Percentiles rank a stretch among this genome's conserved stretches.
Evolutionary conservation across 2,888 invertebrate species (phyloP).

Genomic region (Trissolcus brochymenae): DNA sequence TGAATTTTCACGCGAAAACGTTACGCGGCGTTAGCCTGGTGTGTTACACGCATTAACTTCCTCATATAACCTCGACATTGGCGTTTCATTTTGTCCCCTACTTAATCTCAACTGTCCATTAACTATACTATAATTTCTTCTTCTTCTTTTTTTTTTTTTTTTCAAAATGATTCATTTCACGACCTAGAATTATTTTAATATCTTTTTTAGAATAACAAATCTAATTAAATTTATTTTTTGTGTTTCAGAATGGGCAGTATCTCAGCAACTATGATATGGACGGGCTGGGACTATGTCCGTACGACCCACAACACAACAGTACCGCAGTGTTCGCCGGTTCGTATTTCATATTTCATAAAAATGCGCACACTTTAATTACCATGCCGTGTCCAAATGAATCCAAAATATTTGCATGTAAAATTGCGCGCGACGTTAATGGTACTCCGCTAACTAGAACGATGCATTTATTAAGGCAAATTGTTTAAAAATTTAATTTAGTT

Average conservation of each 20-base stretch:
- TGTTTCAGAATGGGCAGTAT: conserved; percentile 77
- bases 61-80: conserved; percentile 3
- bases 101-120: conserved; percentile 21
- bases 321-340: conserved; percentile 89
- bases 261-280: conserved; percentile 83
- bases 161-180: too few species aligned
- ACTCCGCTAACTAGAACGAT: neutral
- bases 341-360: conserved; percentile 61
- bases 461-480: conserved; percentile 13
- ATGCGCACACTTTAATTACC: conserved; percentile 31
- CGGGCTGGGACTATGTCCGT: conserved; percentile 93
- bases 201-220: neutral
- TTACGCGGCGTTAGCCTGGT: conserved; percentile 16
- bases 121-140: conserved; percentile 6
- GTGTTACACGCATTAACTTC: conserved; percentile 26
- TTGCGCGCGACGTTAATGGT: conserved; percentile 18
- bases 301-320: conserved; percentile 96
- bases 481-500: neutral
- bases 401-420: conserved; percentile 30
- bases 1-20: conserved; percentile 42
- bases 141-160: too few species aligned
- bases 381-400: conserved; percentile 10
- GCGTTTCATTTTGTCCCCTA: conserved; percentile 12
- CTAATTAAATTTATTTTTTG: conserved; percentile 52
- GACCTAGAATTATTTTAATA: neutral